Percentiles rank a stretch among this genome's conserved stretches.
phyloP scores from a whole-genome alignment of 2,113 vertebrate species.

The Felis chaus region DNA sequence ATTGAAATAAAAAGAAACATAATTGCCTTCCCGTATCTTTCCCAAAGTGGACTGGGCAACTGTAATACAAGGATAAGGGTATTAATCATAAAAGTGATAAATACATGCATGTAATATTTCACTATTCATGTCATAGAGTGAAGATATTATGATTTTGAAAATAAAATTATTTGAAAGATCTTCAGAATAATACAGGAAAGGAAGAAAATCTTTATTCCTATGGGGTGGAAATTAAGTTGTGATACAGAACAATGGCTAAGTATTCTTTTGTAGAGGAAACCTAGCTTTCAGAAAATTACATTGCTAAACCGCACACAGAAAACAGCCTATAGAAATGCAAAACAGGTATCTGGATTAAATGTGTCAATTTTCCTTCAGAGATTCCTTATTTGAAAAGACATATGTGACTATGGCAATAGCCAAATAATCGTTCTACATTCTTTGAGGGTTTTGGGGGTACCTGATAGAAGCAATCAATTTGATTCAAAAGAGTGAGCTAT shows the following conservation, averaged over 20 bases:
- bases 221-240: background rate
- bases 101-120: background rate
- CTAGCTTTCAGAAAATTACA: background rate
- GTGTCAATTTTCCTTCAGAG: background rate
- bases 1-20: background rate
- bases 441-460: background rate
- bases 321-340: slow-evolving; percentile 21
- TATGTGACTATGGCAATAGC: background rate
- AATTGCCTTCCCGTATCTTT: background rate
- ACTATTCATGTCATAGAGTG: fast-evolving
- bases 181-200: background rate
- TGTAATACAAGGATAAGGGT: background rate
- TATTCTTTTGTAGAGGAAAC: background rate
- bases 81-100: background rate
- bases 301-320: background rate
- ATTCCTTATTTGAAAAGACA: background rate
- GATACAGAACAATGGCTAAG: background rate
- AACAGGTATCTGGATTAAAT: background rate
- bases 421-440: background rate
- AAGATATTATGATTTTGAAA: slow-evolving; percentile 54
- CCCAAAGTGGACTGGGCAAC: background rate
- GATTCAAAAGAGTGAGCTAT: background rate
- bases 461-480: background rate
- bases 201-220: background rate
- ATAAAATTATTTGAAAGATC: slow-evolving; percentile 4